Base-by-base conservation (phyloP, 2,888 invertebrate species). In the Apamea sordens region DNA sequence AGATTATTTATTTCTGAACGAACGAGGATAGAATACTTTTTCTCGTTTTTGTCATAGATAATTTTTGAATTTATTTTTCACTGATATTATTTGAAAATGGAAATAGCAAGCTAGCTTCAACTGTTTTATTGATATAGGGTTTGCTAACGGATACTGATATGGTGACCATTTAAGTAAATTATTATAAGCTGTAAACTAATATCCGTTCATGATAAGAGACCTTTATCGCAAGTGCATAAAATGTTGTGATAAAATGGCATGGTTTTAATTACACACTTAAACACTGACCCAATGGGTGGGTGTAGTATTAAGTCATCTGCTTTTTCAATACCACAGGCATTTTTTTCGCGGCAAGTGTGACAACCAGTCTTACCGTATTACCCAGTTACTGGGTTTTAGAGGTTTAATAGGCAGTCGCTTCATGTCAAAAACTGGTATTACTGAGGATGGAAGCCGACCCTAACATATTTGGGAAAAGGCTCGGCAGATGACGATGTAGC, bases 1-100 rank as follows among this genome's bases (percentile, higher is more conserved):
- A 79, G 85, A 83, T 83, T 83, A 87, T 85, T 83, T 84, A 88
- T 89, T 90, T 82, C 77, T 79, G 84, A 85, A 84, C 82, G 82
- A 83, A 77, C 68, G 67, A 24, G 63, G 69, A 71, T 77, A 80
- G 85, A 86, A 71, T 84, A 50, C 80, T 56, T 67, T 76, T 72
- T 63, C 1, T 36, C 36, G 13, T 74, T 70, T 76, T 61, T 73
- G 28, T 24, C 61, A 68, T 69, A 44, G 61, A 65, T 53, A 36
- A 36, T 71, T 64, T 61, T 59, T 24, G 3, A 63, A 56, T 63
- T 82, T 7, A 44, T 18, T 59, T 73, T 79, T 65, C n/a, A 44
- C 21, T 65, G 64, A 47, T 61, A 24, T 63, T 63, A 28, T 73
- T 80, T 73, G 7, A 63, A 67, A 70, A 67, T 85, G 7, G 53